Evolutionary conservation across 2,888 invertebrate genomes (phyloP), one percentile per base, ranked within the genome.

Genomic region (Cloeon dipterum): DNA sequence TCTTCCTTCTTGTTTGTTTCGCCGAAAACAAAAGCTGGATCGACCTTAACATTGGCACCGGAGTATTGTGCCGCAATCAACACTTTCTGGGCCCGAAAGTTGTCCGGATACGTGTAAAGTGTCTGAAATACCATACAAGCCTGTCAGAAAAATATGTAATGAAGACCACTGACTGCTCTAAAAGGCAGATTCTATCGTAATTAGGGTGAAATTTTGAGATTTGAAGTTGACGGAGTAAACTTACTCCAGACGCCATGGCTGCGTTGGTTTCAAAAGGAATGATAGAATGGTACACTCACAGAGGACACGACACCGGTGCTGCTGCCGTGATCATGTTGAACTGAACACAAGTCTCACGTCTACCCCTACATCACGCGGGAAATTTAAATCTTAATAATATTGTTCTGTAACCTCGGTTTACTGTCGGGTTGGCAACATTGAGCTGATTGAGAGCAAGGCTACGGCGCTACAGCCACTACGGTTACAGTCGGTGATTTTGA

Each of bases 21-120:
- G 42, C 93, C 94, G 53, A 91, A 85, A 46, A 82, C 77, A 58
- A 94, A 94, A 56, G 74, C 72, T 42, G 74, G 67, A 47, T 76
- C 74, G 47, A 85, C 64, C 66, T 78, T 77, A 52, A 89, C 67
- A 55, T 78, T 71, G 49, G 74, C 74, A 52, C 88, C 88, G 48
- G 93, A 86, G 65, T 83, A 94, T 63, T 91, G 75, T 56, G 96
- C 94, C 54, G 96, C 94, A 58, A 96, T 88, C 57, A 94, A 74
- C 56, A 79, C 86, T 68, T 98, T 98, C 62, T 79, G 85, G 50
- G 94, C 91, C 61, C 96, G 81, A 70, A 93, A 94, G 70, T 93
- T 96, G 61, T 88, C 85, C 52, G 88, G 82, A 66, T 91, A 91
- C 58, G 94, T 93, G 70, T 91, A 96, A 55, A 98, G 71, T 61